Base-by-base conservation (phyloP, 2,797 vertebrate genomes). In the Lagothrix lagotricha region DNA sequence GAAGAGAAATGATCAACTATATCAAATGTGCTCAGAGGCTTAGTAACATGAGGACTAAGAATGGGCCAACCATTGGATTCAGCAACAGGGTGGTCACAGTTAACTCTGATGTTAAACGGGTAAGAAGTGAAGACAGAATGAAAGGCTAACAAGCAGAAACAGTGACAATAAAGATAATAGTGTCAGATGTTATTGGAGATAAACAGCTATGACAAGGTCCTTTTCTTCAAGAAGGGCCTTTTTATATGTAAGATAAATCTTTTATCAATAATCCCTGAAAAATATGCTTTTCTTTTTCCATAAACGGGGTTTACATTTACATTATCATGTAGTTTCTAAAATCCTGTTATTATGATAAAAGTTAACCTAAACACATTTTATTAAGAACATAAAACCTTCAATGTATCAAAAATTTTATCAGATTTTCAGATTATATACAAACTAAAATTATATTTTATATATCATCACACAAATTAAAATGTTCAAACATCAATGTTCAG, bases 381-480 rank as follows among this genome's bases (percentile, higher is more conserved):
- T 82, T 80, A 96, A 84, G 36, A 90, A 92, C 12, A 82, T 26
- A 90, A 85, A 94, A 87, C 48, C 30, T 90, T 96, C 24, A 95
- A 13, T 52, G 22, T 28, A 92, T 84, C 41, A 76, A 95, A 81
- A 77, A 77, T 58, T 96, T 61, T 94, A 80, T 33, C 26, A 41
- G 19, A 54, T 93, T 91, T 94, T 97, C 30, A 72, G n/a, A 58
- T 17, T 76, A 73, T 50, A 20, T 17, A 92, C 20, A 94, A 86
- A 94, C 30, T 73, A 61, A 93, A 94, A 89, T 67, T 58, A 84
- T 89, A 75, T 72, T 94, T 87, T 80, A 86, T 64, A 92, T 7
- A 80, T 50, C 24, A 67, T 50, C 12, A 4, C 76, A 80, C 33
- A 97, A 83, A 30, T 73, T 70, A 90, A 93, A 95, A 90, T 80